Evolutionary conservation across 2,888 invertebrate genomes (phyloP).

Genomic region (Diplazon laetatorius): DNA sequence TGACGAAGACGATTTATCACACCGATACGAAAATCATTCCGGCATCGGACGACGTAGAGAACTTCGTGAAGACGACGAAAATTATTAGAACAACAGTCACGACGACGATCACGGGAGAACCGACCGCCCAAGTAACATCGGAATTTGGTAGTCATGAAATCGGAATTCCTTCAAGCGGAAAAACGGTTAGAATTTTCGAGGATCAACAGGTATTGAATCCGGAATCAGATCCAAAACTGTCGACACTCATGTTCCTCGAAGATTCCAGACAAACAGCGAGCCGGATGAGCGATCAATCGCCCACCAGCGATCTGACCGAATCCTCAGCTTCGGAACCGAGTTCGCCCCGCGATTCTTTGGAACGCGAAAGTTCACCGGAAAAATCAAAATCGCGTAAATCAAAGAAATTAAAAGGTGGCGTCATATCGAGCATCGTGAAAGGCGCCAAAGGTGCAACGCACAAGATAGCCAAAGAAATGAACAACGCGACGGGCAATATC

Average conservation of each 20-base stretch:
- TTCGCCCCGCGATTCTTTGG: slow-evolving; percentile 55
- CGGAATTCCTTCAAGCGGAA: background rate
- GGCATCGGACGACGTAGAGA: slow-evolving; percentile 38
- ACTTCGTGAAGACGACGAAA: slow-evolving; percentile 30
- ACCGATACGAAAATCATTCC: slow-evolving; percentile 55
- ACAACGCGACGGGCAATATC: slow-evolving; percentile 70
- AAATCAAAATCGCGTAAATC: slow-evolving; percentile 64
- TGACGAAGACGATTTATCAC: slow-evolving; percentile 49
- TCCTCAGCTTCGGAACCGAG: slow-evolving; percentile 63
- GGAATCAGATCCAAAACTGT: slow-evolving; percentile 65
- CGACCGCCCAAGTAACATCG: slow-evolving; percentile 15
- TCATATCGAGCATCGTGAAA: slow-evolving; percentile 72
- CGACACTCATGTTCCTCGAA: slow-evolving; percentile 65
- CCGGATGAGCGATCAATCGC: slow-evolving; percentile 29
- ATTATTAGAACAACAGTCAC: slow-evolving; percentile 39
- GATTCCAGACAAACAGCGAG: slow-evolving; percentile 56
- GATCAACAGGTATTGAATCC: slow-evolving; percentile 41
- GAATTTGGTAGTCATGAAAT: slow-evolving; percentile 11
- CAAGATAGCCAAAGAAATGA: slow-evolving; percentile 71
- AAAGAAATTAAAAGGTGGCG: slow-evolving; percentile 70
- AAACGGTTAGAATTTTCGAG: slow-evolving; percentile 55
- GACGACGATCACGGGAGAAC: slow-evolving; percentile 1
- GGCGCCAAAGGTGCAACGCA: slow-evolving; percentile 71
- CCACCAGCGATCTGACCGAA: slow-evolving; percentile 45
- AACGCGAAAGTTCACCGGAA: slow-evolving; percentile 61